Percentiles rank a stretch among this genome's conserved stretches.
phyloP scores from a whole-genome alignment of 2,797 vertebrate species.

The Bradypodion pumilum region DNA sequence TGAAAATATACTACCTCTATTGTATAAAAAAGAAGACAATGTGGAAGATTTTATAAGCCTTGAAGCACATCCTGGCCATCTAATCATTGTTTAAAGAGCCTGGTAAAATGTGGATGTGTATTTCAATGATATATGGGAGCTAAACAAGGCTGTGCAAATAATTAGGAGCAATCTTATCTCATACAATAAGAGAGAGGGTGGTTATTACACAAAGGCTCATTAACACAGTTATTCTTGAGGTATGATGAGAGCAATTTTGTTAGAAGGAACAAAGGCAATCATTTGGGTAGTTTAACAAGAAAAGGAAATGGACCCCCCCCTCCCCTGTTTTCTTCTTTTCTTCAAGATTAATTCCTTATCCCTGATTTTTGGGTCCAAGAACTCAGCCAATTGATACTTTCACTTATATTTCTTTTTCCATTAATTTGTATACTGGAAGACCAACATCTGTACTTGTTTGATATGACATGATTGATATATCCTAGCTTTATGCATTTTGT shows the following conservation, averaged over 20 bases:
- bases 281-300: slow-evolving; percentile 22
- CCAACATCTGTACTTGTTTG: no score
- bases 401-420: no score
- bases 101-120: slow-evolving; percentile 29
- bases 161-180: slow-evolving; percentile 51
- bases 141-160: slow-evolving; percentile 52
- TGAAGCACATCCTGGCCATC: background rate
- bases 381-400: no score
- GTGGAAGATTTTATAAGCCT: background rate
- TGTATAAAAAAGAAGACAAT: background rate
- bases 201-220: slow-evolving; percentile 52
- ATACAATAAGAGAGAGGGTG: slow-evolving; percentile 45
- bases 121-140: slow-evolving; percentile 37
- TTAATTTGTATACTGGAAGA: no score
- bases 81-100: slow-evolving; percentile 38
- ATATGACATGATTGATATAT: no score
- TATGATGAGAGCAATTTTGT: slow-evolving; percentile 3
- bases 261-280: slow-evolving; percentile 47
- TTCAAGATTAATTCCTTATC: background rate
- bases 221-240: slow-evolving; percentile 51
- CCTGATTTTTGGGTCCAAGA: background rate
- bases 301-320: background rate
- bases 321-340: background rate
- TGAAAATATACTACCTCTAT: background rate
- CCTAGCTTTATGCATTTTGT: no score